phyloP scores from a whole-genome alignment of 2,797 vertebrate genomes.

The Malurus leucopterus region DNA sequence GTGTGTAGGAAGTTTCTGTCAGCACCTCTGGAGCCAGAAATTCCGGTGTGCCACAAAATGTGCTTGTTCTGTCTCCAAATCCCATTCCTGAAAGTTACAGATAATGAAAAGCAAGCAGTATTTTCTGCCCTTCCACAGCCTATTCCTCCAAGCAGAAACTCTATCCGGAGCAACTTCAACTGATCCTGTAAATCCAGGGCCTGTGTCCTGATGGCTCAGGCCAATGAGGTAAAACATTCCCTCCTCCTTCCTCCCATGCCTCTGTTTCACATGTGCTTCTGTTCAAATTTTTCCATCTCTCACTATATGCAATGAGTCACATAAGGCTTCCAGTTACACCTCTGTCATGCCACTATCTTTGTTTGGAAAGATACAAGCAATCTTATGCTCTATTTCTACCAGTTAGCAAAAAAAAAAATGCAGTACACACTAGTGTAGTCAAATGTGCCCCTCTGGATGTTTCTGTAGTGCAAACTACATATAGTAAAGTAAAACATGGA shows the following conservation, averaged over 20 bases:
- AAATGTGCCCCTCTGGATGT: not conserved
- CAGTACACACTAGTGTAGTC: not conserved
- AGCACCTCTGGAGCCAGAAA: slow-evolving; percentile 96
- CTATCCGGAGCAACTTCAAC: not conserved
- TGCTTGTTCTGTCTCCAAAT: slow-evolving; percentile 95
- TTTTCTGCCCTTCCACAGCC: not conserved
- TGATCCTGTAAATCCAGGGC: not conserved
- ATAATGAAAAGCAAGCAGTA: not conserved
- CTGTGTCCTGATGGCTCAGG: not conserved
- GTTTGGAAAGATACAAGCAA: not conserved
- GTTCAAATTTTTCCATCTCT: not conserved
- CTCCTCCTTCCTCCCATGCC: not conserved
- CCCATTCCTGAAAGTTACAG: slow-evolving; percentile 88
- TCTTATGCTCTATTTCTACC: not conserved
- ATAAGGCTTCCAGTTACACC: not conserved
- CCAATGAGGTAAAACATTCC: not conserved
- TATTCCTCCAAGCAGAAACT: not conserved
- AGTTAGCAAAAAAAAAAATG: not conserved
- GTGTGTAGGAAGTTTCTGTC: slow-evolving; percentile 96
- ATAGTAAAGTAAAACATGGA: not conserved
- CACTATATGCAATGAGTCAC: not conserved
- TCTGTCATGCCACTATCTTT: not conserved
- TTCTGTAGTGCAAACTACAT: not conserved
- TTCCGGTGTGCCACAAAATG: slow-evolving; percentile 96
- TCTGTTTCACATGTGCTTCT: not conserved